These are phyloP conservation scores for Julus scandinavius DNA, from an alignment of 2,888 invertebrate species.

Conservation along the genomic window DNA sequence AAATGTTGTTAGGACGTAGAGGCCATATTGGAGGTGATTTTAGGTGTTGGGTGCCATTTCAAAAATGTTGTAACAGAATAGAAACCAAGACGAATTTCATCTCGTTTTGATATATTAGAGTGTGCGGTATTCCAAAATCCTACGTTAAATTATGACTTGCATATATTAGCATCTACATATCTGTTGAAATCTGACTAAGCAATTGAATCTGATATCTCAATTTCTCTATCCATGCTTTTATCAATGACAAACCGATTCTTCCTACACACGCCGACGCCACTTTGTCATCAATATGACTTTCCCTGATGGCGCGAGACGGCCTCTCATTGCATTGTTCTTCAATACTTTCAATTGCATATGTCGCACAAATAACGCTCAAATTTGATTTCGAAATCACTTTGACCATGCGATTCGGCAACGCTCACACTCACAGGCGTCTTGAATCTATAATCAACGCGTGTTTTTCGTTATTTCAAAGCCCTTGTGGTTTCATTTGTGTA, in stretches of 20 bases:
- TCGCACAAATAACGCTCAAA: constrained; percentile 21
- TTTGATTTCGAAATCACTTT: constrained; percentile 10
- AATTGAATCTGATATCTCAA: neutral
- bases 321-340: neutral
- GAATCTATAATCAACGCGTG: constrained; percentile 11
- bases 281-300: constrained; percentile 5
- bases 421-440: neutral
- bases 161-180: neutral
- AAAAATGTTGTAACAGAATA: no score
- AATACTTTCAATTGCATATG: constrained; percentile 2
- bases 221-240: neutral
- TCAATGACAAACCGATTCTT: neutral
- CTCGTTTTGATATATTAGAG: no score
- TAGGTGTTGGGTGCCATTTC: no score
- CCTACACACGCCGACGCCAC: neutral
- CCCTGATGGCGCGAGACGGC: neutral
- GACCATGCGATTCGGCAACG: neutral
- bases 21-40: no score
- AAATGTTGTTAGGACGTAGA: no score
- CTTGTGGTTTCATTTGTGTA: neutral
- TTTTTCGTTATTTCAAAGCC: neutral
- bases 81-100: no score
- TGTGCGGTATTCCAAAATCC: no score
- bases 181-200: constrained; percentile 8
- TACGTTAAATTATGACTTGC: no score